Percentiles rank a stretch among this genome's conserved stretches.
Conservation (phyloP, 2,888 invertebrate species). For the Asteroscopus sphinx region DNA sequence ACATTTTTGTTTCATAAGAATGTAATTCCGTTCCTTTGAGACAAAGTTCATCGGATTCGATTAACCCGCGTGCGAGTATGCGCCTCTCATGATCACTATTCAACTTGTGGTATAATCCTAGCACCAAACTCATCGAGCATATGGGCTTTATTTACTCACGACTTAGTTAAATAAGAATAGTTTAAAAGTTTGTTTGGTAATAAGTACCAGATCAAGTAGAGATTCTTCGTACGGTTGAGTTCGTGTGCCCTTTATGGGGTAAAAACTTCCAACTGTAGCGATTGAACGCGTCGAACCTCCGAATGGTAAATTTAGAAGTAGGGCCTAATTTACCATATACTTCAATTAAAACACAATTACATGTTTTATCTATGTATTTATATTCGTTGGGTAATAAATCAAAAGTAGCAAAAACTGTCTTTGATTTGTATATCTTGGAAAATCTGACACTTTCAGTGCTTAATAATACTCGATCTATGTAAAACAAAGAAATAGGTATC, state of each 20-base stretch:
- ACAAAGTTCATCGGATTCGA: constrained; percentile 5
- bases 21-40: background rate
- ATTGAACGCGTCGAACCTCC: background rate
- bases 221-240: background rate
- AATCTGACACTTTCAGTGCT: too few species aligned
- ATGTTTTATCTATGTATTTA: too few species aligned
- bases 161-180: constrained; percentile 12
- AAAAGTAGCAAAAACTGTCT: too few species aligned
- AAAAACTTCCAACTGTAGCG: background rate
- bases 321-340: too few species aligned
- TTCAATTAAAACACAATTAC: too few species aligned
- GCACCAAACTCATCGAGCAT: constrained; percentile 3
- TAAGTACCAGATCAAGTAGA: constrained; percentile 2
- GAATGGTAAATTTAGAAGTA: too few species aligned
- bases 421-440: too few species aligned
- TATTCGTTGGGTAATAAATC: too few species aligned
- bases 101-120: constrained; percentile 28
- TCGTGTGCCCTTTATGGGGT: too few species aligned
- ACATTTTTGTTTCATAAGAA: constrained; percentile 7
- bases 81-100: constrained; percentile 24
- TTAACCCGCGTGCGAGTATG: constrained; percentile 25
- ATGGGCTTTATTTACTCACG: constrained; percentile 18
- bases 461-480: too few species aligned
- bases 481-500: too few species aligned
- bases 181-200: background rate